A percentile compares a stretch with the other conserved stretches of the same genome.
Evolutionary conservation across 2,113 vertebrate genomes (phyloP).

Genomic region (Gymnobelideus leadbeateri): DNA sequence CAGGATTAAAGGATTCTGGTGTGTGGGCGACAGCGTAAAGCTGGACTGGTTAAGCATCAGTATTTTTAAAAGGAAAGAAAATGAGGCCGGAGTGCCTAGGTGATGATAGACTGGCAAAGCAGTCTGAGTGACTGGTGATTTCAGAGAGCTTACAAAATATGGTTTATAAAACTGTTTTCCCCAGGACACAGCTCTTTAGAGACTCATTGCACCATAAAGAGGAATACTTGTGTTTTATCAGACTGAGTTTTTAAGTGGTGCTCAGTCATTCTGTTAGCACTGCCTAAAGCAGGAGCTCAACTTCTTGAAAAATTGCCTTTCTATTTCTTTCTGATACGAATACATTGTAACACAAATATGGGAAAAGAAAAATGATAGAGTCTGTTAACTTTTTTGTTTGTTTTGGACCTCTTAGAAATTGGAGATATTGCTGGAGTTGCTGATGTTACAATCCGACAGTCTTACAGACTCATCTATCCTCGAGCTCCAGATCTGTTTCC

Average conservation of each 20-base stretch:
- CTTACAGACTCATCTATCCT: slow-evolving; percentile 97
- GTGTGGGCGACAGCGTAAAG: not conserved
- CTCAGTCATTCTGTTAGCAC: no score
- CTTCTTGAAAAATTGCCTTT: not conserved
- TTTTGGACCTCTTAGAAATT: slow-evolving; percentile 90
- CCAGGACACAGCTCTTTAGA: not conserved
- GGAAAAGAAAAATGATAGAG: not conserved
- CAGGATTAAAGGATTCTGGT: no score
- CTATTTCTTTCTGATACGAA: not conserved
- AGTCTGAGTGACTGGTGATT: not conserved
- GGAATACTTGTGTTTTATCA: no score
- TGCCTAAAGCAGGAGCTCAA: no score
- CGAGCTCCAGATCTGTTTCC: slow-evolving; percentile 98
- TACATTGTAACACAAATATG: not conserved
- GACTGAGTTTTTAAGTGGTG: no score
- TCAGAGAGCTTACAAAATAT: not conserved
- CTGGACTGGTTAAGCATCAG: not conserved
- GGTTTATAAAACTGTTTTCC: not conserved
- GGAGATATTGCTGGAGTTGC: slow-evolving; percentile 99
- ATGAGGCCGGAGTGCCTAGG: not conserved
- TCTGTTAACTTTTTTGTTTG: slow-evolving; percentile 36
- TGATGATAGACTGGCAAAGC: not conserved
- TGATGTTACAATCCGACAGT: slow-evolving; percentile 98
- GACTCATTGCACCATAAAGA: no score
- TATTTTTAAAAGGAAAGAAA: not conserved